A percentile compares a stretch with the other conserved stretches of the same genome.
Evolutionary conservation across 2,888 invertebrate species (phyloP).

Genomic region (Chymomyza amoena): DNA sequence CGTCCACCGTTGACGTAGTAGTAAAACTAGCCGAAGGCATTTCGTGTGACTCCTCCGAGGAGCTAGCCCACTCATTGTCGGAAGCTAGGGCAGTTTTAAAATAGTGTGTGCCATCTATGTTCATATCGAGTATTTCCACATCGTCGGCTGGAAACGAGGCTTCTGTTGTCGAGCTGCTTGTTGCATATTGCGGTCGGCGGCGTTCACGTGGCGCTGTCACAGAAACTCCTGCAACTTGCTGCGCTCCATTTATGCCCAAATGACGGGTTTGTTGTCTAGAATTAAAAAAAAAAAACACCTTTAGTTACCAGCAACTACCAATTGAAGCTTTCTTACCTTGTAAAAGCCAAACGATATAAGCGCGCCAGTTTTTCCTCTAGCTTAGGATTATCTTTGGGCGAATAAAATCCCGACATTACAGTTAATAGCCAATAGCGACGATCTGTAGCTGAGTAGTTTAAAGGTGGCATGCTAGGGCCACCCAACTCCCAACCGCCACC

Average conservation of each 20-base stretch:
- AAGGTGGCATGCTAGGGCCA: constrained; percentile 66
- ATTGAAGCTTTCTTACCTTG: constrained; percentile 80
- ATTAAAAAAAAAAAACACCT: constrained; percentile 5
- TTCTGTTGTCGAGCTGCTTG: constrained; percentile 9
- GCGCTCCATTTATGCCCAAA: constrained; percentile 82
- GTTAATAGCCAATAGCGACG: constrained; percentile 90
- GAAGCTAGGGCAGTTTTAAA: constrained; percentile 43
- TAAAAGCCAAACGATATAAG: constrained; percentile 89
- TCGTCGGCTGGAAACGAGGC: constrained; percentile 51
- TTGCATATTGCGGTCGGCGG: constrained; percentile 37
- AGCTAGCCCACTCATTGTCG: constrained; percentile 53
- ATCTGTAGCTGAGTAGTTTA: constrained; percentile 80
- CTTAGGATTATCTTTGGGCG: constrained; percentile 81
- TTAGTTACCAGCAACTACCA: neutral
- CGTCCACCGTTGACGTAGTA: neutral
- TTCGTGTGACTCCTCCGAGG: constrained; percentile 57
- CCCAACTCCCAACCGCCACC: constrained; percentile 70
- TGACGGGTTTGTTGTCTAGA: constrained; percentile 89
- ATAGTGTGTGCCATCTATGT: constrained; percentile 40
- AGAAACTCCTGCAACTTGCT: constrained; percentile 65
- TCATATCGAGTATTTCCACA: constrained; percentile 63
- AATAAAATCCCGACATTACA: constrained; percentile 82
- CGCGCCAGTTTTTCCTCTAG: constrained; percentile 87
- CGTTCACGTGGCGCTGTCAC: constrained; percentile 57
- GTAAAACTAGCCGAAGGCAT: neutral